A percentile compares a stretch with the other conserved stretches of the same genome.
These are phyloP conservation scores for Neuroscelio doddi DNA, from an alignment of 2,888 invertebrate genomes.

Conservation along the genomic window DNA sequence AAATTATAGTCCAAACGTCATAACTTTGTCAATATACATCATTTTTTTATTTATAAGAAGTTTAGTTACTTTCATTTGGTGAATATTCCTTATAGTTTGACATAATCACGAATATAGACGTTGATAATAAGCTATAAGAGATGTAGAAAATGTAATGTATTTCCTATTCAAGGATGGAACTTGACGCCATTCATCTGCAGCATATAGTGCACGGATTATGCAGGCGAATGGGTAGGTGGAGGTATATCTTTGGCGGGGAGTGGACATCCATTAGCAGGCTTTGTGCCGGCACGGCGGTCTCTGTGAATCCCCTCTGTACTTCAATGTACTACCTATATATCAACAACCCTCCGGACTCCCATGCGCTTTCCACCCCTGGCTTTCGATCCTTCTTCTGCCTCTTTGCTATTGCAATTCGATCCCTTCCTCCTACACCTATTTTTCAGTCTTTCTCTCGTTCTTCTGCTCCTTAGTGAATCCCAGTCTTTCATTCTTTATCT, in stretches of 20 bases:
- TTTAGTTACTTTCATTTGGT: neutral
- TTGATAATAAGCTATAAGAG: constrained; percentile 15
- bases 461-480: constrained; percentile 23
- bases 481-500: neutral
- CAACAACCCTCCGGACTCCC: constrained; percentile 49
- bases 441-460: constrained; percentile 34
- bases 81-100: neutral
- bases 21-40: neutral
- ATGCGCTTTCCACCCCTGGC: constrained; percentile 41
- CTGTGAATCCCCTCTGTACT: constrained; percentile 46
- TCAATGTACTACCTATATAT: constrained; percentile 43
- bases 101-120: neutral
- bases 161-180: constrained; percentile 28
- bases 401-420: constrained; percentile 27
- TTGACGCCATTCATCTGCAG: constrained; percentile 40
- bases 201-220: constrained; percentile 49
- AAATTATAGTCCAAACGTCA: no score
- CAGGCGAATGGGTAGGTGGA: constrained; percentile 59
- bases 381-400: constrained; percentile 46
- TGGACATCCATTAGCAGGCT: constrained; percentile 72
- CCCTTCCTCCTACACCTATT: constrained; percentile 30
- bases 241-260: constrained; percentile 67
- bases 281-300: constrained; percentile 57
- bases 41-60: neutral
- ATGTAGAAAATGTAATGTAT: constrained; percentile 20